Evolutionary conservation across 2,113 vertebrate species (phyloP).

Genomic region (Elaphurus davidianus): DNA sequence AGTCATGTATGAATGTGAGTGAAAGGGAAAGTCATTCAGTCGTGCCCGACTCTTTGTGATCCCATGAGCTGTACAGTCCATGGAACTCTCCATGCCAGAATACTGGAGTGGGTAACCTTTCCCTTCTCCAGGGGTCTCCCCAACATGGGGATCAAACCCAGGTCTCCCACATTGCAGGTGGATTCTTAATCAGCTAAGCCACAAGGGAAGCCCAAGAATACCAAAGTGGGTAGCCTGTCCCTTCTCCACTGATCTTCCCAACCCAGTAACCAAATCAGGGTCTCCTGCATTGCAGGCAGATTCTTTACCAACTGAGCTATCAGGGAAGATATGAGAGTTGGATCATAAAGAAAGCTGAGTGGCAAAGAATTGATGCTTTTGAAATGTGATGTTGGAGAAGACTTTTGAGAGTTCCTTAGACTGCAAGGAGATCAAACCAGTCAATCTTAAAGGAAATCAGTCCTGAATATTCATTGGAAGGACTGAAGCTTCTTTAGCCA

Average conservation of each 20-base stretch:
- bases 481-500: background rate
- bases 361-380: background rate
- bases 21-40: background rate
- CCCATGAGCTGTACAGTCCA: background rate
- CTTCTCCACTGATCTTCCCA: background rate
- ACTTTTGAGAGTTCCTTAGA: background rate
- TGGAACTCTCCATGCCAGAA: background rate
- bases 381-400: background rate
- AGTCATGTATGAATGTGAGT: background rate
- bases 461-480: background rate
- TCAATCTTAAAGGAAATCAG: background rate
- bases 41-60: fast-evolving
- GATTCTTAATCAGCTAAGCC: background rate
- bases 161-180: background rate
- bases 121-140: background rate
- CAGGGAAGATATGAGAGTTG: background rate
- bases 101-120: background rate
- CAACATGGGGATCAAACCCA: background rate
- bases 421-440: background rate
- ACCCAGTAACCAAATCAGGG: background rate
- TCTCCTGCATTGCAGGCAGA: background rate
- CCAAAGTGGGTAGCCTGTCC: background rate
- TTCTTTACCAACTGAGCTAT: background rate
- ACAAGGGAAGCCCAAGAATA: background rate
- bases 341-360: background rate